A percentile compares a stretch with the other conserved stretches of the same genome.
Conservation (phyloP, 2,888 invertebrate species). For the Xanthorhoe spadicearia region DNA sequence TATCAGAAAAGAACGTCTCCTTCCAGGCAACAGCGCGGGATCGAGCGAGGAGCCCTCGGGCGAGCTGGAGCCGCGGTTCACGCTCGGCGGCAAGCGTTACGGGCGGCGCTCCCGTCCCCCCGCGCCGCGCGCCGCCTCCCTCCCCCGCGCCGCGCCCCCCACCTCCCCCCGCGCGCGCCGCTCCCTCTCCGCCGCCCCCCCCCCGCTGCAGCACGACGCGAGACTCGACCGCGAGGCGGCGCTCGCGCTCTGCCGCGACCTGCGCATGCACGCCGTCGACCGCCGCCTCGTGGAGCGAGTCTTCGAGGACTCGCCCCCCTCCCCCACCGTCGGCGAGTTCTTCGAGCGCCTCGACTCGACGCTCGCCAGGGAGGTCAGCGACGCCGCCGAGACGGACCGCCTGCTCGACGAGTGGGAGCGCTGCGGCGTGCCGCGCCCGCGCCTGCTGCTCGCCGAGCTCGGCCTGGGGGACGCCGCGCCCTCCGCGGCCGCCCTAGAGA, state of each 20-base stretch:
- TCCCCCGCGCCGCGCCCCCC: constrained; percentile 74
- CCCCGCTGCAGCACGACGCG: constrained; percentile 64
- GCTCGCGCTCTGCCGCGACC: constrained; percentile 67
- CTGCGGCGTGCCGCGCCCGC: constrained; percentile 87
- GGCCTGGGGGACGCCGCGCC: constrained; percentile 86
- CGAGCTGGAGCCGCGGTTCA: constrained; percentile 70
- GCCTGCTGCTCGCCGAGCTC: constrained; percentile 87
- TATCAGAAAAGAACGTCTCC: neutral
- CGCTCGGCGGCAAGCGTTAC: constrained; percentile 31
- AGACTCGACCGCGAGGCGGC: constrained; percentile 68
- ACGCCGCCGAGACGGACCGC: constrained; percentile 74
- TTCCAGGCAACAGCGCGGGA: constrained; percentile 22
- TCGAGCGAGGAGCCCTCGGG: constrained; percentile 81
- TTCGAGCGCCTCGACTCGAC: constrained; percentile 71
- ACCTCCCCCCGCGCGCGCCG: constrained; percentile 62
- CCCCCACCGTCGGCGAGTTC: constrained; percentile 77
- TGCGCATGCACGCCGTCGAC: constrained; percentile 72
- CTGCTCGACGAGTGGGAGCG: constrained; percentile 90
- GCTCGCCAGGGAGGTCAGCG: constrained; percentile 56
- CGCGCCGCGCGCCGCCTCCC: constrained; percentile 60
- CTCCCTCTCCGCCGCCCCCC: constrained; percentile 59
- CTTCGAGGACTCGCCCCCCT: constrained; percentile 61
- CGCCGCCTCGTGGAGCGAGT: constrained; percentile 65
- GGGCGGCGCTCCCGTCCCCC: constrained; percentile 87
- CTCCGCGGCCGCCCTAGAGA: constrained; percentile 82